These are phyloP conservation scores for Sminthurides bifidus DNA, from an alignment of 1,140 invertebrate species.

Conservation along the genomic window DNA sequence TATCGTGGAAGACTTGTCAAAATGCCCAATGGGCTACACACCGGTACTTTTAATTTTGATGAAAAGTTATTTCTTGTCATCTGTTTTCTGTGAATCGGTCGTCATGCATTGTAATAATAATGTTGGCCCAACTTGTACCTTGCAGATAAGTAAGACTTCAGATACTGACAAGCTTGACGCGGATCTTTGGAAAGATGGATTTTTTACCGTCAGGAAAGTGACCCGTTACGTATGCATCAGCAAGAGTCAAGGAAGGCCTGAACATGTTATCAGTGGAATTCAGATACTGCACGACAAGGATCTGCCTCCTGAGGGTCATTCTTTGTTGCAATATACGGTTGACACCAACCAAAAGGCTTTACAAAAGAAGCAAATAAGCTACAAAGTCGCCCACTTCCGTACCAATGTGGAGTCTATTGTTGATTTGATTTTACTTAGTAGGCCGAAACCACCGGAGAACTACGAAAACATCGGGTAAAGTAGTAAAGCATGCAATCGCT, in stretches of 20 bases:
- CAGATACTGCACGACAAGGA: conserved; percentile 39
- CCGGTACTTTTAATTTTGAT: conserved; percentile 34
- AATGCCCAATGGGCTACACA: conserved; percentile 39
- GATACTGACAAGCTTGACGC: conserved; percentile 41
- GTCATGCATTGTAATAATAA: neutral
- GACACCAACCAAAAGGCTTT: conserved; percentile 39
- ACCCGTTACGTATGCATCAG: conserved; percentile 41
- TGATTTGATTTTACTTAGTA: conserved; percentile 39
- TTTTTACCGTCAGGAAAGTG: conserved; percentile 37
- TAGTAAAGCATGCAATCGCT: neutral
- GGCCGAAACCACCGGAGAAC: conserved; percentile 36
- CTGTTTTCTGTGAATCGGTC: neutral
- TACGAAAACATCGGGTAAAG: conserved; percentile 39
- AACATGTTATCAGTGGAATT: conserved; percentile 38
- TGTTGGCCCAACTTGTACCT: conserved; percentile 5
- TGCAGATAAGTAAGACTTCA: conserved; percentile 35
- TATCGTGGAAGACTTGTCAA: conserved; percentile 39
- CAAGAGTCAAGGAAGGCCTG: conserved; percentile 36
- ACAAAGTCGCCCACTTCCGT: conserved; percentile 35
- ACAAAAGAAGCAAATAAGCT: conserved; percentile 40
- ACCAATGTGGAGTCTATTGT: conserved; percentile 39
- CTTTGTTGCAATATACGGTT: conserved; percentile 36
- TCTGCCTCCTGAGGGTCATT: conserved; percentile 38
- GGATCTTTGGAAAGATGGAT: conserved; percentile 41
- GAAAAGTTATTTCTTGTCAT: neutral